Base-by-base conservation (phyloP, 2,797 vertebrate species). In the Pterois miles region DNA sequence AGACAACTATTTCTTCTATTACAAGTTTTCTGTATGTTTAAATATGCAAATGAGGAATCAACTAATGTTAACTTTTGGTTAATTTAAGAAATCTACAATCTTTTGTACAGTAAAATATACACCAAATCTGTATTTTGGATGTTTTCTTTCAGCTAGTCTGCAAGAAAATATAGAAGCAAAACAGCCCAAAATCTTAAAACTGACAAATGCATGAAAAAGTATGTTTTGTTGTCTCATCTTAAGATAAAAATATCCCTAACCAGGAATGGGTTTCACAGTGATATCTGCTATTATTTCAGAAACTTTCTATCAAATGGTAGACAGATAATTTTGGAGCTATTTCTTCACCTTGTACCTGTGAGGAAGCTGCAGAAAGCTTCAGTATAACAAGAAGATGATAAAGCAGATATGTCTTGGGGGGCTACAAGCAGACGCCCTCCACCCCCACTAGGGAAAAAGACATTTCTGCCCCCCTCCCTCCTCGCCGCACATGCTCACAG, bases 401-500 rank as follows among this genome's bases (percentile, higher is more conserved):
- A 73, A 82, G 72, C 34, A 78, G 56, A 68, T 71, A 83, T 85
- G 77, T 84, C 74, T 76, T 16, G 38, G 70, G 59, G 75, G 80
- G 50, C 36, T 83, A 52, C 50, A 80, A 70, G 56, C 62, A 80
- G 75, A 77, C 60, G 18, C 63, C 60, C 66, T 63, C 71, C 22
- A 31, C 48, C 69, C 68, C 63, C 57, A 66, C 65, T 18, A 57
- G 64, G 53, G 60, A 68, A 71, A 71, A 84, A 84, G 53, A 22
- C 60, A 65, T 74, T 63, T 69, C 76, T 40, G 7, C 54, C 12
- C 1, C 38, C 65, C 70, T 54, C 62, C 68, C 72, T 76, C 57
- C 54, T 74, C 29, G 56, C 54, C 23, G 77, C 82, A 89, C 85
- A 82, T 76, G 78, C 82, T 89, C 79, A 88, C 74, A 86, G 72